Base-by-base conservation (phyloP, 2,888 invertebrate genomes). In the Hirtodrosophila confusa region DNA sequence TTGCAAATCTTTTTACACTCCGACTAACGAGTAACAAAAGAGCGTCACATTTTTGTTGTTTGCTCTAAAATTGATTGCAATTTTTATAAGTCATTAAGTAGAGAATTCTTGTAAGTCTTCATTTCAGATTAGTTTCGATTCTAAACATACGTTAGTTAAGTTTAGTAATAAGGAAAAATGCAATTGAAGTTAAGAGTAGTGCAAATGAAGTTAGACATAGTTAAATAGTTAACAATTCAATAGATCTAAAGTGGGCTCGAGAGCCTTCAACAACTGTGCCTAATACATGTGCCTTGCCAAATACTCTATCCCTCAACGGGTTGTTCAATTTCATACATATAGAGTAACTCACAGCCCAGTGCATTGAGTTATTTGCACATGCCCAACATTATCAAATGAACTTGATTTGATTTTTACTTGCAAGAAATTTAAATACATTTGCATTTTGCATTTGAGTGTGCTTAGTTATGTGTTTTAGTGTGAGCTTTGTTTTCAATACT, bases 31-130 rank as follows among this genome's bases (percentile, higher is more conserved):
- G 55, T 75, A 75, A 75, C 75, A 77, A 65, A 62, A 36, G 62
- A 77, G 74, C 69, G 45, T 56, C 35, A 66, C 75, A 66, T 53
- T 61, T 50, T 36, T 41, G 4, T 31, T 29, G 24, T 36, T 44
- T 53, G 68, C 76, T 61, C 80, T 68, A 84, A 80, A 80, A 69
- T 83, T 83, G 87, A 83, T 83, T 83, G 82, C 87, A 83, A 86
- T 85, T 68, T 56, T 68, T 66, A 39, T 70, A 80, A 82, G 82
- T 83, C 87, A 80, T 86, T 83, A 74, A 83, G 82, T 86, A 80
- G 75, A 85, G 78, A 84, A 77, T 51, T 82, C 63, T 24, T 62
- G 60, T 75, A 60, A 75, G 75, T 75, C 75, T 75, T 75, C 63
- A 77, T 54, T 74, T 74, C 72, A 74, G 72, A 76, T 74, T 76